A percentile compares a stretch with the other conserved stretches of the same genome.
phyloP scores from a whole-genome alignment of 2,113 vertebrate genomes.

The Pardalotus punctatus region DNA sequence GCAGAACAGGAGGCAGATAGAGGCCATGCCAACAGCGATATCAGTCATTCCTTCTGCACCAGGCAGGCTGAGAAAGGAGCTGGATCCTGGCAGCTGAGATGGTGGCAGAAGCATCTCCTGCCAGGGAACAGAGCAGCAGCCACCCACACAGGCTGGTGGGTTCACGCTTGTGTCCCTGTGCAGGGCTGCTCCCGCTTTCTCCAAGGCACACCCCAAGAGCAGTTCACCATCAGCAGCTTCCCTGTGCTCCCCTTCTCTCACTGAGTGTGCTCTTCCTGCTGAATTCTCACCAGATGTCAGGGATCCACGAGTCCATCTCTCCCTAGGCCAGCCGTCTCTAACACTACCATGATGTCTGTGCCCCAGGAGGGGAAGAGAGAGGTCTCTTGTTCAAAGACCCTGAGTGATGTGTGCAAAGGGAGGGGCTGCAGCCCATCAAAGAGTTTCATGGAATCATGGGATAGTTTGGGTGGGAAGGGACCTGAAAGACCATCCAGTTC shows the following conservation, averaged over 20 bases:
- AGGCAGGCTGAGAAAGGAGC: neutral
- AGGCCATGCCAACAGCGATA: neutral
- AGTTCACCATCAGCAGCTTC: neutral
- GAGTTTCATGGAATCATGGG: neutral
- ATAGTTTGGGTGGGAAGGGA: neutral
- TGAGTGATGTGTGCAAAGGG: neutral
- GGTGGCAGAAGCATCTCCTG: neutral
- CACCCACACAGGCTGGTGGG: neutral
- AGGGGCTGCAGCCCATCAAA: neutral
- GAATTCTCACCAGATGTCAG: neutral
- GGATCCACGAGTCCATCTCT: neutral
- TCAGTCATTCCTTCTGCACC: neutral
- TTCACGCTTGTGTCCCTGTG: neutral
- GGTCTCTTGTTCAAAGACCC: neutral
- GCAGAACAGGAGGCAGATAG: neutral
- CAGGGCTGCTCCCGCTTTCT: neutral
- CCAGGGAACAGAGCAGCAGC: neutral
- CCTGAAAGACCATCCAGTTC: neutral
- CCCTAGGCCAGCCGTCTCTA: neutral
- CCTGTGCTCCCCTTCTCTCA: neutral
- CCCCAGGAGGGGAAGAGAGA: neutral
- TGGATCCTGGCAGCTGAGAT: neutral
- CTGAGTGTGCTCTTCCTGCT: neutral
- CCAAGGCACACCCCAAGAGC: neutral
- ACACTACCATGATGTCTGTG: neutral